These are phyloP conservation scores for Ellobium chinense DNA, from an alignment of 2,888 invertebrate species.

Conservation along the genomic window DNA sequence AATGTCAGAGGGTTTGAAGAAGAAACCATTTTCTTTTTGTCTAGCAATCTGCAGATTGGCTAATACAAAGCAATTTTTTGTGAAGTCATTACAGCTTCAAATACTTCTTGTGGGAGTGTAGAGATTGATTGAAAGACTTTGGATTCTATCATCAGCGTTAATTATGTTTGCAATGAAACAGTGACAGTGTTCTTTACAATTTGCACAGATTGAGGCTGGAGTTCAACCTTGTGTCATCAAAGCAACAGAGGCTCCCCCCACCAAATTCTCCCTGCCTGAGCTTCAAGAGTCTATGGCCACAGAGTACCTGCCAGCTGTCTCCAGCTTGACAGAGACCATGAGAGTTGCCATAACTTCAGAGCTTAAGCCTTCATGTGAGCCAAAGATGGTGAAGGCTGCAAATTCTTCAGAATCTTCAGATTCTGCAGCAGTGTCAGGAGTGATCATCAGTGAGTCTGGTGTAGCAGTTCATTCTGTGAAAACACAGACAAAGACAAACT, in stretches of 20 bases:
- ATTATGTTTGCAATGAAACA: too few species aligned
- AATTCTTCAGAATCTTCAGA: conserved; percentile 8
- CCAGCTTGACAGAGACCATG: conserved; percentile 12
- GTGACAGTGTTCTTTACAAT: too few species aligned
- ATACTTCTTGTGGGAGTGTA: too few species aligned
- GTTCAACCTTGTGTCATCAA: conserved; percentile 24
- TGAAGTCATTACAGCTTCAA: too few species aligned
- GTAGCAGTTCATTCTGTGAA: conserved; percentile 25
- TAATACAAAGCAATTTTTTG: too few species aligned
- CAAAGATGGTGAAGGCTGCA: not conserved
- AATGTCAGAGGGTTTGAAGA: too few species aligned
- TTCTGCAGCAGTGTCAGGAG: not conserved
- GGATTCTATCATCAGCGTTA: too few species aligned
- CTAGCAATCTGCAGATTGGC: too few species aligned
- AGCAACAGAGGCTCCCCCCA: conserved; percentile 42
- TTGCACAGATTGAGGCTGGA: not conserved
- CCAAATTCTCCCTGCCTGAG: conserved; percentile 39
- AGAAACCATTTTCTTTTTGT: too few species aligned
- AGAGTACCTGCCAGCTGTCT: conserved; percentile 15
- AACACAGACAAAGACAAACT: conserved; percentile 40
- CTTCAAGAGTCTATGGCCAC: conserved; percentile 24
- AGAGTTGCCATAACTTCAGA: conserved; percentile 1
- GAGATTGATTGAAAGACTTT: too few species aligned
- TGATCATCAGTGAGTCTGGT: conserved; percentile 6
- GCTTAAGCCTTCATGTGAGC: not conserved